These are phyloP conservation scores for Vireo griseus DNA, from an alignment of 2,797 vertebrate species.

Conservation along the genomic window DNA sequence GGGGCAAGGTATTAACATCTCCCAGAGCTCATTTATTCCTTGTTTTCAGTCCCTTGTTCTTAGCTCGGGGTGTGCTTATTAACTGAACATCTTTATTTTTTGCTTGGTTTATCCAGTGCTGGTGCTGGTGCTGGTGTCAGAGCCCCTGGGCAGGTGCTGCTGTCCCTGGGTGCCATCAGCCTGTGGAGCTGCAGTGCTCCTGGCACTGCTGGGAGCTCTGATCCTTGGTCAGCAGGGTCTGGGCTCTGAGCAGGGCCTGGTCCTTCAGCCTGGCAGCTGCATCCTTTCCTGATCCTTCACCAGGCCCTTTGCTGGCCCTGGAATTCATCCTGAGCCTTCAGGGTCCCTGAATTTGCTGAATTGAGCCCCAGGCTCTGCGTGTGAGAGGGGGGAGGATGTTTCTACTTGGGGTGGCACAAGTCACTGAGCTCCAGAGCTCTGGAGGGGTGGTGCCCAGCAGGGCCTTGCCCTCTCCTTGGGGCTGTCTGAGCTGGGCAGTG, in stretches of 20 bases:
- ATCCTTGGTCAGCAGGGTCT: not conserved
- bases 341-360: not conserved
- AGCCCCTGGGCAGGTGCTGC: not conserved
- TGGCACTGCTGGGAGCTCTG: not conserved
- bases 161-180: not conserved
- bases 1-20: not conserved
- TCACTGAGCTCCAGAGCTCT: not conserved
- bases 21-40: not conserved
- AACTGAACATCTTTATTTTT: not conserved
- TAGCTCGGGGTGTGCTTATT: not conserved
- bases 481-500: rapidly evolving
- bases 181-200: not conserved
- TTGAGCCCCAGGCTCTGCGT: not conserved
- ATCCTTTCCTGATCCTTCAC: not conserved
- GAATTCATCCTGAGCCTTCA: not conserved
- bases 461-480: not conserved
- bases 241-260: not conserved
- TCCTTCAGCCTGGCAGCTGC: not conserved
- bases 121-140: not conserved
- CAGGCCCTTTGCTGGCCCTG: not conserved
- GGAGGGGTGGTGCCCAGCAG: not conserved
- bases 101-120: not conserved
- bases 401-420: rapidly evolving
- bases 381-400: not conserved
- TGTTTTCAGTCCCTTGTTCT: not conserved